Percentiles rank a stretch among this genome's conserved stretches.
phyloP scores from a whole-genome alignment of 2,113 vertebrate genomes.

The Setophaga coronata region DNA sequence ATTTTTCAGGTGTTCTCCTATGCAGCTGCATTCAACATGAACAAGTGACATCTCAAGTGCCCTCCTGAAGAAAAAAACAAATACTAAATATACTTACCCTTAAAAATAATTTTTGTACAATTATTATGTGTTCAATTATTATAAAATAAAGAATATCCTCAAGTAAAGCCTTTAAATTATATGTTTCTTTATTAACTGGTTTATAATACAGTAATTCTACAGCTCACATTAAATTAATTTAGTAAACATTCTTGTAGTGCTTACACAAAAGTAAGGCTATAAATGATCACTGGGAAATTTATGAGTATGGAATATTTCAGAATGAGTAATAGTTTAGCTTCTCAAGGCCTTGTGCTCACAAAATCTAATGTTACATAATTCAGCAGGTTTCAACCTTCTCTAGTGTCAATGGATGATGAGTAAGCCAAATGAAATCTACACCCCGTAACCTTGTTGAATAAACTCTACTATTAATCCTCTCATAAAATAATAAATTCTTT shows the following conservation, averaged over 20 bases:
- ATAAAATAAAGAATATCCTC: background rate
- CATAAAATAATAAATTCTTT: background rate
- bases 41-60: background rate
- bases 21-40: background rate
- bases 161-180: background rate
- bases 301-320: background rate
- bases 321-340: background rate
- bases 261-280: background rate
- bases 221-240: background rate
- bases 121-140: background rate
- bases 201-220: background rate
- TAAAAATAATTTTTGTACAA: background rate
- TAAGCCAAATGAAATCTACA: slow-evolving; percentile 2
- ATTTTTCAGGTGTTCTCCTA: background rate
- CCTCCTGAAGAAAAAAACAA: background rate
- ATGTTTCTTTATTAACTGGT: background rate
- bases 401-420: background rate
- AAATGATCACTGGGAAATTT: background rate
- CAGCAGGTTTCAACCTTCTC: background rate
- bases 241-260: background rate
- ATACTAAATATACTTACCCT: background rate
- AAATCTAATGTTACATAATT: background rate
- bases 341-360: background rate
- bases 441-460: background rate
- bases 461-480: background rate